Evolutionary conservation across 2,797 vertebrate genomes (phyloP), one percentile per base, ranked within the genome.

Genomic region (Cyclopterus lumpus): DNA sequence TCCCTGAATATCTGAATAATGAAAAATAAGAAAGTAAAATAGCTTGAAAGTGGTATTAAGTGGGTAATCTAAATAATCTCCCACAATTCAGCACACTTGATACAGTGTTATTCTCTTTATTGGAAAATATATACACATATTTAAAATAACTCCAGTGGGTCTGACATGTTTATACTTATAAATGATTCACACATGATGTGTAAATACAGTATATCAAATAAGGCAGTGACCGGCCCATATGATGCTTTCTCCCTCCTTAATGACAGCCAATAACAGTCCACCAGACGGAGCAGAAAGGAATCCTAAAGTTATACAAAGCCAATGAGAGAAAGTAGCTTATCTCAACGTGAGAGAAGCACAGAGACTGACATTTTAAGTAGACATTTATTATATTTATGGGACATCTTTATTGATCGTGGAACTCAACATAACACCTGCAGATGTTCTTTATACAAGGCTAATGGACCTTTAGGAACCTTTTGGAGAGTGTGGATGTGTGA

Each of bases 241-340:
- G 20, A 69, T 22, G 24, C 8, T 44, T 58, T 63, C 15, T 38
- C 2, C 24, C 4, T 53, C 34, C 28, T 24, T 22, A 22, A 10
- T 49, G 48, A 71, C 60, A 44, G 42, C 53, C 67, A 80, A 20
- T 8, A 48, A 44, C 58, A 3, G 61, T 30, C 59, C 38, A 42
- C 14, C 44, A 81, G 65, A 57, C 73, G 51, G 67, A 87, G 58
- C 24, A 61, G 58, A 77, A 67, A 86, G 63, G 67, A 86, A 89
- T 86, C 72, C 71, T 54, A 16, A 78, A 70, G 74, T 83, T 78
- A 72, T 71, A 77, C 67, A 85, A 80, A 76, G 68, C 60, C 28
- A 80, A 3, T 1, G 0, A 58, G 60, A 62, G 38, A 73, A 62
- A 71, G 51, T 40, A 54, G 24, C 60, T 77, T 75, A 59, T 59